Percentiles rank a stretch among this genome's conserved stretches.
phyloP scores from a whole-genome alignment of 30 jellyfish, hydroid and myxozoan species.

The Aurelia coerulea region DNA sequence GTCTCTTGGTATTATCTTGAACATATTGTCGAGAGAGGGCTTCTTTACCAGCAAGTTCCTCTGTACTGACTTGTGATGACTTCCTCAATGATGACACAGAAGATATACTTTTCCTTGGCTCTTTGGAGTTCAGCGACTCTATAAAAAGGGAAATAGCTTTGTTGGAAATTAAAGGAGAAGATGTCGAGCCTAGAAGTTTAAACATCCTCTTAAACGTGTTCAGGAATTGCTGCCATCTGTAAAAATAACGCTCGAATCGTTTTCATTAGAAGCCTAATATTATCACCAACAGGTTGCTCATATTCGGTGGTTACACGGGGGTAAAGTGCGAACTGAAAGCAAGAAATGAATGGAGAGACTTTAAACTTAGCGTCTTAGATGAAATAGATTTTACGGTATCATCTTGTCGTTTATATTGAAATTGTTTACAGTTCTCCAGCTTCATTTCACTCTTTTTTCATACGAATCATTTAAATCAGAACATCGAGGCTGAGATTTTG shows the following conservation, averaged over 20 bases:
- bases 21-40: constrained; percentile 49
- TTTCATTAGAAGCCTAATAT: background rate
- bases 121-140: constrained; percentile 53
- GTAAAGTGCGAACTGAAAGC: background rate
- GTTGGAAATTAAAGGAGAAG: background rate
- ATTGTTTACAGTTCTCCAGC: no score
- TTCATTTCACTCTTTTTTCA: no score
- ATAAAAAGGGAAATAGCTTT: background rate
- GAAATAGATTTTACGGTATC: no score
- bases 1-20: constrained; percentile 13
- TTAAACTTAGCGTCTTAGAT: no score
- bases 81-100: background rate
- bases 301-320: background rate
- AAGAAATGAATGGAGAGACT: no score
- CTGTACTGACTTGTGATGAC: constrained; percentile 43
- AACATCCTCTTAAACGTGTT: background rate
- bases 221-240: background rate
- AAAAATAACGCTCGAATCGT: background rate
- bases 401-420: no score
- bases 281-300: background rate
- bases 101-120: background rate
- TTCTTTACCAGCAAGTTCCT: constrained; percentile 61
- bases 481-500: no score
- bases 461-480: no score
- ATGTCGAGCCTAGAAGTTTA: background rate